phyloP scores from a whole-genome alignment of 2,888 invertebrate species.

The Tachina grossa region DNA sequence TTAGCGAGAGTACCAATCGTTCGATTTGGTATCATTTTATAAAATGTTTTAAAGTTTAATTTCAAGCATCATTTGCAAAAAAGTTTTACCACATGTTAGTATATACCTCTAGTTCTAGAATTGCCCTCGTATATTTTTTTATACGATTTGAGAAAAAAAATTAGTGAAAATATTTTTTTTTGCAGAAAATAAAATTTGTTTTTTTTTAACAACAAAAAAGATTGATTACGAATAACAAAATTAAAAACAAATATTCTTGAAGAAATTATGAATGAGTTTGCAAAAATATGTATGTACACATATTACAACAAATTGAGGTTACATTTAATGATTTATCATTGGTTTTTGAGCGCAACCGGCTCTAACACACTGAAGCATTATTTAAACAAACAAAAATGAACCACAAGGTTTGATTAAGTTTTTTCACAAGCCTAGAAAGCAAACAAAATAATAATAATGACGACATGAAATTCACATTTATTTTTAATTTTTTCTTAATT shows the following conservation, averaged over 20 bases:
- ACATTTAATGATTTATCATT: conserved; percentile 28
- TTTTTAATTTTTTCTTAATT: not conserved
- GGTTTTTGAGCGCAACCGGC: not conserved
- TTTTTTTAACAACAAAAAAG: conserved; percentile 1
- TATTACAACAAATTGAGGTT: conserved; percentile 44
- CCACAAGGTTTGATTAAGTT: not conserved
- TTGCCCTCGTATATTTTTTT: not conserved
- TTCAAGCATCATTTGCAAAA: too few relatives aligned
- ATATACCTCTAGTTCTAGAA: not conserved
- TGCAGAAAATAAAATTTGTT: conserved; percentile 1
- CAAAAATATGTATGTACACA: not conserved
- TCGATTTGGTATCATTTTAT: too few relatives aligned
- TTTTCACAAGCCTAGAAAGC: conserved; percentile 27
- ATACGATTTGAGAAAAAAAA: not conserved
- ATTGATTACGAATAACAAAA: conserved; percentile 29
- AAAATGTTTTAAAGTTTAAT: too few relatives aligned
- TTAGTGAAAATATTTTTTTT: too few relatives aligned
- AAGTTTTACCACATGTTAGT: too few relatives aligned
- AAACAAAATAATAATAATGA: not conserved
- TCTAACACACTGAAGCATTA: too few relatives aligned
- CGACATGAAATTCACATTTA: conserved; percentile 29
- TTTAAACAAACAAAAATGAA: too few relatives aligned
- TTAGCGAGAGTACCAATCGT: too few relatives aligned
- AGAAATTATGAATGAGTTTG: conserved; percentile 40
- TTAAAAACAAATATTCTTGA: not conserved